Conservation (phyloP, 2,113 vertebrate genomes). For the Trogon melanurus region DNA sequence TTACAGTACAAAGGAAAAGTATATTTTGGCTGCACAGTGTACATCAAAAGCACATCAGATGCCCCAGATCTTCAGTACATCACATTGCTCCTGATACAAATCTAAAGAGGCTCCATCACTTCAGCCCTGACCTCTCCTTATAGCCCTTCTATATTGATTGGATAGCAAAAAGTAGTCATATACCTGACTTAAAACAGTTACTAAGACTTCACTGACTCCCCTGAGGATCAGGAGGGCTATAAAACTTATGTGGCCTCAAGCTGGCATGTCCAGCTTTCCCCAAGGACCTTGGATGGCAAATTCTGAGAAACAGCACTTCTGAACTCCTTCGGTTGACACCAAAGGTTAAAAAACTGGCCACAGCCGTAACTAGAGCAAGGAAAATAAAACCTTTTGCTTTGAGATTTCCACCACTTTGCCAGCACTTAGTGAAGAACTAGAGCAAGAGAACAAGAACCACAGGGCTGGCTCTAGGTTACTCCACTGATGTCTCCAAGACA, state of each 20-base stretch:
- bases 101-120: background rate
- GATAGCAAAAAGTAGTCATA: background rate
- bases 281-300: background rate
- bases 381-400: background rate
- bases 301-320: background rate
- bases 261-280: background rate
- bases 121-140: background rate
- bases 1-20: background rate
- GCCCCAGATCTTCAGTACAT: background rate
- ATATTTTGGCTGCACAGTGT: background rate
- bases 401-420: background rate
- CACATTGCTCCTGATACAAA: background rate
- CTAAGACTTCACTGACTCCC: background rate
- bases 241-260: background rate
- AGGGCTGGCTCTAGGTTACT: background rate
- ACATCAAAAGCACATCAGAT: background rate
- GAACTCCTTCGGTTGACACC: background rate
- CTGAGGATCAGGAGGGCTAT: background rate
- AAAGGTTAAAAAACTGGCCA: background rate
- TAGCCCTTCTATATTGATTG: background rate
- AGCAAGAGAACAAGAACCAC: background rate
- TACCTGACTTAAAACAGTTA: background rate
- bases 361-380: background rate
- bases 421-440: background rate
- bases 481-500: background rate